phyloP scores from a whole-genome alignment of 2,888 invertebrate genomes.

The Entomobrya proxima region DNA sequence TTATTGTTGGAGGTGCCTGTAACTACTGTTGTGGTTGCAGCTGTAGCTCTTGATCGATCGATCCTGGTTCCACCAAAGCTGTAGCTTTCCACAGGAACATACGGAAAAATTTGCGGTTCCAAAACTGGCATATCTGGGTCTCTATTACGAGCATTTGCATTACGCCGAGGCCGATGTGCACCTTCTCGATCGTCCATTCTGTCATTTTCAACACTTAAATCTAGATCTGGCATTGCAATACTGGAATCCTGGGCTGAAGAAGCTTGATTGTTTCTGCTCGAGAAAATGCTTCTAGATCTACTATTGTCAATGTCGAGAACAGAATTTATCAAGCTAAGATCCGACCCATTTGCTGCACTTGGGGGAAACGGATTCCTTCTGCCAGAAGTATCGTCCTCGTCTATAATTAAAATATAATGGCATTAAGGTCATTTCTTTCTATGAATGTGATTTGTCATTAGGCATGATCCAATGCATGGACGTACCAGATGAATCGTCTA shows the following conservation, averaged over 20 bases:
- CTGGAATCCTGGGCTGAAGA: not conserved
- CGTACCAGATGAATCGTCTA: constrained; percentile 42
- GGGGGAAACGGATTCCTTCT: too few relatives aligned
- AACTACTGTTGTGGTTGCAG: constrained; percentile 28
- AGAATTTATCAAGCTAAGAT: not conserved
- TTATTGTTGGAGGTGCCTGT: not conserved
- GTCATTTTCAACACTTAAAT: not conserved
- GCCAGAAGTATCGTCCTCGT: not conserved
- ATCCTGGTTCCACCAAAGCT: not conserved
- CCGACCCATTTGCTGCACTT: not conserved
- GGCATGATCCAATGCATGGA: not conserved
- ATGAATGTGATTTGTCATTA: not conserved
- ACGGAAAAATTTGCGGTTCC: constrained; percentile 46
- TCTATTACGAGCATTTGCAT: not conserved
- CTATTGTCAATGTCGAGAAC: not conserved
- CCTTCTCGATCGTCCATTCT: not conserved
- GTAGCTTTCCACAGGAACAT: not conserved
- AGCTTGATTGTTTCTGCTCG: not conserved
- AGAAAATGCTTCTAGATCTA: not conserved
- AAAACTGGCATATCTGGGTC: constrained; percentile 63
- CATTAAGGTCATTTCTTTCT: not conserved
- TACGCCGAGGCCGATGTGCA: not conserved
- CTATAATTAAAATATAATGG: not conserved
- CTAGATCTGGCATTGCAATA: constrained; percentile 4
- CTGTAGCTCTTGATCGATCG: constrained; percentile 31